Percentiles rank a stretch among this genome's conserved stretches.
These are phyloP conservation scores for Carcina quercana DNA, from an alignment of 2,888 invertebrate species.

Conservation along the genomic window DNA sequence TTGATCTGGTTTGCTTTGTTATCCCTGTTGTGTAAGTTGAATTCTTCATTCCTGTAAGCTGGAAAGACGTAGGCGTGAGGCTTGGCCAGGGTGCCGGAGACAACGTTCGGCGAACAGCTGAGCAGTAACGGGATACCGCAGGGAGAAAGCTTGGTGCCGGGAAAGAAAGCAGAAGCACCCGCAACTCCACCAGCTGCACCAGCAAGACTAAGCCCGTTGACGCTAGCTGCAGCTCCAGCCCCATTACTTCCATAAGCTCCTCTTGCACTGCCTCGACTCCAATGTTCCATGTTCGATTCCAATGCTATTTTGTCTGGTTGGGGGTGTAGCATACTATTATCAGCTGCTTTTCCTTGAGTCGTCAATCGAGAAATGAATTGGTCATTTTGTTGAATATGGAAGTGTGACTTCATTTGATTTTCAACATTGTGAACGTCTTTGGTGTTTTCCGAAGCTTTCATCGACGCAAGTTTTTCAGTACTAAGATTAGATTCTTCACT, in stretches of 20 bases:
- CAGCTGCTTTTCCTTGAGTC: conserved; percentile 31
- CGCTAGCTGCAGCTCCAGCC: too few species aligned
- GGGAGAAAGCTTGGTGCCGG: conserved; percentile 47
- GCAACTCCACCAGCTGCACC: conserved; percentile 28
- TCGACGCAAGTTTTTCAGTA: too few species aligned
- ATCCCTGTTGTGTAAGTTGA: conserved; percentile 46
- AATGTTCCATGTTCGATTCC: conserved; percentile 25
- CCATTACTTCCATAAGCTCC: conserved; percentile 25
- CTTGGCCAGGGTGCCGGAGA: conserved; percentile 49
- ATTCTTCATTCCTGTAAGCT: conserved; percentile 48
- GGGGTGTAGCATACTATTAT: too few species aligned
- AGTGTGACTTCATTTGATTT: too few species aligned
- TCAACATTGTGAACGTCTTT: too few species aligned
- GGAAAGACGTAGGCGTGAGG: conserved; percentile 34
- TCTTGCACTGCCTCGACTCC: conserved; percentile 23
- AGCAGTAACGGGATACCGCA: conserved; percentile 58
- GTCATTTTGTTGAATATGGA: too few species aligned
- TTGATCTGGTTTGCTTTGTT: conserved; percentile 26
- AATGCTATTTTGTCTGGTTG: conserved; percentile 23
- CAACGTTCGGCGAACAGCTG: conserved; percentile 59
- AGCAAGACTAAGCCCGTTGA: conserved; percentile 28
- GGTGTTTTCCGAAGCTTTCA: too few species aligned
- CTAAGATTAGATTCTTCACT: too few species aligned
- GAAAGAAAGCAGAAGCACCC: conserved; percentile 57
- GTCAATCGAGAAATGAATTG: too few species aligned